Conservation (phyloP, 2,888 invertebrate species). For the Gastrophysa polygoni region DNA sequence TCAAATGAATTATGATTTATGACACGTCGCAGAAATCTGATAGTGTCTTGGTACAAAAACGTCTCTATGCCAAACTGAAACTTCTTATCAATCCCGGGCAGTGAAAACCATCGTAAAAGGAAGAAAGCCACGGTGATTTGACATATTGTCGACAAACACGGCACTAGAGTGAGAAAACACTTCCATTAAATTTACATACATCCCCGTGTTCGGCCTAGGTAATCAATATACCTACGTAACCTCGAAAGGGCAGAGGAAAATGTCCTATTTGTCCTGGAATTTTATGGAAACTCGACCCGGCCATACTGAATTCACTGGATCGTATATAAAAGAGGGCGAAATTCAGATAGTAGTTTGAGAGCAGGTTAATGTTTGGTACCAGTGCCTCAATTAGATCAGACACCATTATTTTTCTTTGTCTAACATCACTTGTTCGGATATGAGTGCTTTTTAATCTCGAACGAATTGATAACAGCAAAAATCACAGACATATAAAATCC, state of each 20-base stretch:
- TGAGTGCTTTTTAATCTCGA: too few species aligned
- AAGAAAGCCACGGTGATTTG: conserved; percentile 27
- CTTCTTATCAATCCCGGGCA: neutral
- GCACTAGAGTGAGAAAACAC: conserved; percentile 37
- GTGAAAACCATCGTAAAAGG: neutral
- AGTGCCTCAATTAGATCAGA: too few species aligned
- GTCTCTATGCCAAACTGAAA: neutral
- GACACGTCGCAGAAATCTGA: too few species aligned
- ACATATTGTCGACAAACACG: conserved; percentile 40
- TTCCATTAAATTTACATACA: conserved; percentile 32
- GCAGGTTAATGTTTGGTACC: too few species aligned
- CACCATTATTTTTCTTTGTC: too few species aligned
- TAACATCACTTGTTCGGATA: too few species aligned
- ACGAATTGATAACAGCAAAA: too few species aligned
- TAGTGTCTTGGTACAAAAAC: neutral
- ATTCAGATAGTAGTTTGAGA: too few species aligned
- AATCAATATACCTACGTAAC: conserved; percentile 26
- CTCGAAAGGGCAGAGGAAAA: conserved; percentile 5
- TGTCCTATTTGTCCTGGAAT: conserved; percentile 6
- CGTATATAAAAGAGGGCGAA: neutral
- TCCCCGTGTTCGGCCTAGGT: conserved; percentile 22
- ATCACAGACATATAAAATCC: too few species aligned
- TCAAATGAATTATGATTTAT: too few species aligned
- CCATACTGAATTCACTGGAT: neutral
- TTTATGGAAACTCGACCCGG: neutral